These are phyloP conservation scores for Spatulosminthurus flaviceps DNA, from an alignment of 2,888 invertebrate species.

Conservation along the genomic window DNA sequence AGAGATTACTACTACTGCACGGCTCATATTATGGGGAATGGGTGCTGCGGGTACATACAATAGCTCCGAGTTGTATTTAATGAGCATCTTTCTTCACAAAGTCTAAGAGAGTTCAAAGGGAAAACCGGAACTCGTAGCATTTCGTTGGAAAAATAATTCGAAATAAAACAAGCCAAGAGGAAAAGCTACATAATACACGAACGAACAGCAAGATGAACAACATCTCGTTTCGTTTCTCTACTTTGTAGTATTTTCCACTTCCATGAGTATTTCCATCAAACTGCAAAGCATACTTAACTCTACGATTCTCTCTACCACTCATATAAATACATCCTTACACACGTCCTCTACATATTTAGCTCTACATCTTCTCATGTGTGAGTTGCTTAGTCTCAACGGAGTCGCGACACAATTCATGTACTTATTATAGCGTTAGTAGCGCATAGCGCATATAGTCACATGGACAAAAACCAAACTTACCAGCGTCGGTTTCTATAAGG, in stretches of 20 bases:
- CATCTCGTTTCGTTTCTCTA: slow-evolving; percentile 27
- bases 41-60: too few species aligned
- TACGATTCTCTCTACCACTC: too few species aligned
- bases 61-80: slow-evolving; percentile 12
- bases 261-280: slow-evolving; percentile 40
- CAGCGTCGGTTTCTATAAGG: too few species aligned
- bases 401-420: slow-evolving; percentile 6
- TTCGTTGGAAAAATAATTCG: slow-evolving; percentile 24
- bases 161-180: slow-evolving; percentile 33
- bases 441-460: too few species aligned
- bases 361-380: too few species aligned
- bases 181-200: slow-evolving; percentile 11
- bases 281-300: neutral
- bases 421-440: too few species aligned
- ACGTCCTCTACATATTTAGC: too few species aligned
- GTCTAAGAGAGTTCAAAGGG: slow-evolving; percentile 22
- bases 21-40: too few species aligned
- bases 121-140: slow-evolving; percentile 28
- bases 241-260: slow-evolving; percentile 33
- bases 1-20: too few species aligned
- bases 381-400: too few species aligned
- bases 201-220: slow-evolving; percentile 12
- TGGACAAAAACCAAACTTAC: too few species aligned
- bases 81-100: slow-evolving; percentile 14
- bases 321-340: too few species aligned